phyloP scores from a whole-genome alignment of 2,113 vertebrate genomes.

The Shinisaurus crocodilurus region DNA sequence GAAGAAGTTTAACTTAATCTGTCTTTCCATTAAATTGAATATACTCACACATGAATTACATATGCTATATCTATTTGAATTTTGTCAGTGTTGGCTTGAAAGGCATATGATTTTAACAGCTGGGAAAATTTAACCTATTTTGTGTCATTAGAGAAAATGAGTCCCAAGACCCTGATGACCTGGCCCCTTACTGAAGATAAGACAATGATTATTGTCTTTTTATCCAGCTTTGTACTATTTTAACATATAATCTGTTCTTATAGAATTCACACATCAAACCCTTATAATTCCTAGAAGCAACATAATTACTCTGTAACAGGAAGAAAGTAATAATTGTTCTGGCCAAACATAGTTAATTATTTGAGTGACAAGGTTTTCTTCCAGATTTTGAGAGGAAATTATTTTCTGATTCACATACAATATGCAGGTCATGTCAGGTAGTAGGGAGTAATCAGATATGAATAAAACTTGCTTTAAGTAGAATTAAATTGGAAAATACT shows the following conservation, averaged over 20 bases:
- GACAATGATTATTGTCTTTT: slow-evolving; percentile 20
- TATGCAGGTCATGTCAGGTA: not conserved
- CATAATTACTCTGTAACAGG: too few species aligned
- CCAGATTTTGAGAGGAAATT: not conserved
- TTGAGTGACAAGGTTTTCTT: not conserved
- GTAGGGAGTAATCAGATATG: not conserved
- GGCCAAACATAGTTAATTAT: not conserved
- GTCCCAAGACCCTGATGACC: slow-evolving; percentile 35
- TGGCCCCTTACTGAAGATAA: slow-evolving; percentile 21
- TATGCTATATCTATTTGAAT: slow-evolving; percentile 39
- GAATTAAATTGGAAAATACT: not conserved
- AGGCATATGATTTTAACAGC: slow-evolving; percentile 43
- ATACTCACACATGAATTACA: slow-evolving; percentile 42
- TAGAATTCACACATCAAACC: slow-evolving; percentile 25
- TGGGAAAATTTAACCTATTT: slow-evolving; percentile 54
- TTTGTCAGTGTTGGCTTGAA: slow-evolving; percentile 51
- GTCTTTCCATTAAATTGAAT: slow-evolving; percentile 34
- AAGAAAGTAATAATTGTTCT: not conserved
- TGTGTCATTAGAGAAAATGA: slow-evolving; percentile 41
- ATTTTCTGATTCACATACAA: not conserved
- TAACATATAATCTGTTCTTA: slow-evolving; percentile 6
- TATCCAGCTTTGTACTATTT: slow-evolving; percentile 5
- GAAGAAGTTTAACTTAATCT: slow-evolving; percentile 32
- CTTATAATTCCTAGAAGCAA: not conserved
- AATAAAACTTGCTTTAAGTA: not conserved